Conservation (phyloP, 2,113 vertebrate genomes). For the Pungitius pungitius region DNA sequence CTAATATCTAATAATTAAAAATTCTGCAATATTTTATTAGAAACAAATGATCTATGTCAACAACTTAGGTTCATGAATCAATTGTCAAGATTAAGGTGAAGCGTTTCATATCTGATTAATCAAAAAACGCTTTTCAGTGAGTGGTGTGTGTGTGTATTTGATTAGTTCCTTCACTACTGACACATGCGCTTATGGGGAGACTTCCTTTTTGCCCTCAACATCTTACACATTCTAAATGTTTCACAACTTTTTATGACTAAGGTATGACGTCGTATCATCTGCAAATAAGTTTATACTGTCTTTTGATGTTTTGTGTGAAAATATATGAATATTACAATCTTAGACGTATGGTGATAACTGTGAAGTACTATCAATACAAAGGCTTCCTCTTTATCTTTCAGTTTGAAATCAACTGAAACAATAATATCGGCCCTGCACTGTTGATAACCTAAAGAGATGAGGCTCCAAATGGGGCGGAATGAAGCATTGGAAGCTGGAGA, state of each 20-base stretch:
- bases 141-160: conserved; percentile 13
- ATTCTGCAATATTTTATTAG: conserved; percentile 43
- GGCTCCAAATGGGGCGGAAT: conserved; percentile 26
- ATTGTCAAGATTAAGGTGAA: not conserved
- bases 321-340: conserved; percentile 46
- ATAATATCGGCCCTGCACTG: conserved; percentile 62
- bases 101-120: conserved; percentile 20
- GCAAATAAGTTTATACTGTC: conserved; percentile 35
- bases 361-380: conserved; percentile 66
- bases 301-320: conserved; percentile 53
- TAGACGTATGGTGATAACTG: conserved; percentile 52
- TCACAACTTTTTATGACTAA: conserved; percentile 14
- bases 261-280: conserved; percentile 28
- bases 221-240: conserved; percentile 29
- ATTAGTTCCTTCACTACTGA: conserved; percentile 32
- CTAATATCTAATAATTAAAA: conserved; percentile 15
- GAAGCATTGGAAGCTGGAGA: conserved; percentile 25
- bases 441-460: conserved; percentile 31
- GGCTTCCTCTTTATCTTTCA: conserved; percentile 46
- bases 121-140: conserved; percentile 12
- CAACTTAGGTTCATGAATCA: conserved; percentile 9
- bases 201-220: conserved; percentile 45
- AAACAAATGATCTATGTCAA: conserved; percentile 15
- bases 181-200: conserved; percentile 13
- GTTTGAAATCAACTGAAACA: conserved; percentile 46